These are phyloP conservation scores for Rhincodon typus DNA, from an alignment of 2,797 vertebrate species.

Conservation along the genomic window DNA sequence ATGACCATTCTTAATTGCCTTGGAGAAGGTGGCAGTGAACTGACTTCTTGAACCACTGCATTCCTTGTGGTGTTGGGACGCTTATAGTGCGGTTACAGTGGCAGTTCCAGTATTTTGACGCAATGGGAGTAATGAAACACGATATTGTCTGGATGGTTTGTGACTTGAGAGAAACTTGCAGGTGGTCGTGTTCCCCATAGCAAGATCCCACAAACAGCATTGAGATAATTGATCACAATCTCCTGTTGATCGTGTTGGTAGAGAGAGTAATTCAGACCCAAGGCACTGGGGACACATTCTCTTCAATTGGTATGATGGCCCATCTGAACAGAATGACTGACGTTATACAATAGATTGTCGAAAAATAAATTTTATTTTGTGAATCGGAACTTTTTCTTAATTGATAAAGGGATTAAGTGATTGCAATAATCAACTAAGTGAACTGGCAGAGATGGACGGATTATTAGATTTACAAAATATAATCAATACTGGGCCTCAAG, in stretches of 20 bases:
- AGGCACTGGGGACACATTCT: background rate
- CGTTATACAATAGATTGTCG: too few species aligned
- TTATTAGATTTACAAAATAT: background rate
- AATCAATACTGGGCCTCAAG: background rate
- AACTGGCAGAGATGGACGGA: background rate
- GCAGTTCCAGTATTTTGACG: too few species aligned
- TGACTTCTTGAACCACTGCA: too few species aligned
- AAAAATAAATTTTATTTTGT: background rate
- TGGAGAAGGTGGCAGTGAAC: too few species aligned
- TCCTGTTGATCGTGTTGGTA: background rate
- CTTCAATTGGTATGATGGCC: background rate
- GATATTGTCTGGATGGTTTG: too few species aligned
- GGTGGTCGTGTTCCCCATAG: background rate
- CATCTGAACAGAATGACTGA: background rate
- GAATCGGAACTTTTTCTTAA: background rate
- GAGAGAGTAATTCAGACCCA: background rate
- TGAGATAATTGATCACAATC: background rate
- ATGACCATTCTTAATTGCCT: too few species aligned
- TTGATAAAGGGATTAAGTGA: background rate
- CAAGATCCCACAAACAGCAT: background rate
- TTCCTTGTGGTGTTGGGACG: too few species aligned
- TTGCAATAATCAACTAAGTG: background rate
- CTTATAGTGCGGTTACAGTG: too few species aligned
- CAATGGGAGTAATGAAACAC: too few species aligned
- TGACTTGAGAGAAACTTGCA: too few species aligned